Percentiles rank a stretch among this genome's conserved stretches.
phyloP scores from a whole-genome alignment of 2,888 invertebrate genomes.

The Limnephilus marmoratus region DNA sequence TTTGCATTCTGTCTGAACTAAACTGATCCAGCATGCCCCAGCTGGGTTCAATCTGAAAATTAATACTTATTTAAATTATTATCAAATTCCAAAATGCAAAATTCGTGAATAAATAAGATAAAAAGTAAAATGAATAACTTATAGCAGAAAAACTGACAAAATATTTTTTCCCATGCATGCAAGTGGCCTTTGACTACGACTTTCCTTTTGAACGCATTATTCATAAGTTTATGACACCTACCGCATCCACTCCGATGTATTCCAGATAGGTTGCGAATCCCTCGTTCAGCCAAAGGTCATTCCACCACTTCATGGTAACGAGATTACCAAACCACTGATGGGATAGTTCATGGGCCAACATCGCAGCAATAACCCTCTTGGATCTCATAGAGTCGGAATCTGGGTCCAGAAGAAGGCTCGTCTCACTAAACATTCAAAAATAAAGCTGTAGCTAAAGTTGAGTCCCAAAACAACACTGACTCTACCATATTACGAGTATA shows the following conservation, averaged over 20 bases:
- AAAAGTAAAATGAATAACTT: too few relatives aligned
- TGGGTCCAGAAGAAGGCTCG: constrained; percentile 79
- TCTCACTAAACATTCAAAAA: constrained; percentile 74
- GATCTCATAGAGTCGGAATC: constrained; percentile 74
- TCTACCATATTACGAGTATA: too few relatives aligned
- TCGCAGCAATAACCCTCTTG: constrained; percentile 77
- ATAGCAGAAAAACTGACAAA: too few relatives aligned
- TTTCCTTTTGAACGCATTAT: too few relatives aligned
- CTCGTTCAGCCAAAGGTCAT: constrained; percentile 84
- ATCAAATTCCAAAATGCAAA: background rate
- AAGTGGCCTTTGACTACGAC: too few relatives aligned
- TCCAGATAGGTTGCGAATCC: constrained; percentile 84
- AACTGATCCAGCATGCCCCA: constrained; percentile 78
- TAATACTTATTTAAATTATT: background rate
- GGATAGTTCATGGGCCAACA: constrained; percentile 82
- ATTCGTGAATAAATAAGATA: background rate
- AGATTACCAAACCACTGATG: constrained; percentile 88
- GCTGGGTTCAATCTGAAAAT: constrained; percentile 76
- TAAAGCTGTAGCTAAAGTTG: background rate
- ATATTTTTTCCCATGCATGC: too few relatives aligned
- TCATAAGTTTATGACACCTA: constrained; percentile 69
- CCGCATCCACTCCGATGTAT: constrained; percentile 76
- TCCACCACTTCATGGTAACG: constrained; percentile 84
- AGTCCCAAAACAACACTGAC: background rate
- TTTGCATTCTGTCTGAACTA: constrained; percentile 77